Base-by-base conservation (phyloP, 2,888 invertebrate species). In the Ennomos fuscantarius region DNA sequence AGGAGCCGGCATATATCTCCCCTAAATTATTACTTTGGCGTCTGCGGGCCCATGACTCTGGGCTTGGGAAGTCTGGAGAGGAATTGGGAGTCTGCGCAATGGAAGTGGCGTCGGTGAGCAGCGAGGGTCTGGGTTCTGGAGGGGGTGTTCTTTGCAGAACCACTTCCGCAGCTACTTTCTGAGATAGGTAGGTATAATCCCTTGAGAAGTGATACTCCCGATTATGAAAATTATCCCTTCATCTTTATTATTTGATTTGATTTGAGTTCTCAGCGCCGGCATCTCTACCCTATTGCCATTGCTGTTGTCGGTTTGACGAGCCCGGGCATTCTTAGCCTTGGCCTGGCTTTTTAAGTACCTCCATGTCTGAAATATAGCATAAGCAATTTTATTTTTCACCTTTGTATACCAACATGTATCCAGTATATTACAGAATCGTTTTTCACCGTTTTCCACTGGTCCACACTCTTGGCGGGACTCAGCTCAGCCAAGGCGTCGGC, bases 311-410 rank as follows among this genome's bases (percentile, higher is more conserved):
- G n/a, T n/a, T n/a, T n/a, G n/a, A n/a, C n/a, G n/a, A n/a, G n/a
- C n/a, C n/a, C n/a, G 36, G 3, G 36, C 36, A 36, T 36, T 36
- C 9, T 36, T 6, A n/a, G 36, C n/a, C 10, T 36, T 36, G 9
- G 36, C 36, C 36, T n/a, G 36, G 36, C 36, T 36, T 36, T 36
- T 36, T 9, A 36, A n/a, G n/a, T 36, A 9, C 36, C 36, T 36
- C 36, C 9, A 36, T 10, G 36, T 36, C 36, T 36, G 36, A 36
- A 36, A 6, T 10, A 9, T 36, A 36, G n/a, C 9, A 36, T 9
- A 36, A 9, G 36, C 36, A 9, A 36, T 8, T n/a, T 36, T 10
- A 36, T n/a, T n/a, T n/a, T n/a, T n/a, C n/a, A n/a, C n/a, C n/a
- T n/a, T n/a, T n/a, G n/a, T n/a, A n/a, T n/a, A n/a, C n/a, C n/a